Evolutionary conservation across 2,888 invertebrate species (phyloP), one percentile per base, ranked within the genome.

Genomic region (Tetropium fuscum): DNA sequence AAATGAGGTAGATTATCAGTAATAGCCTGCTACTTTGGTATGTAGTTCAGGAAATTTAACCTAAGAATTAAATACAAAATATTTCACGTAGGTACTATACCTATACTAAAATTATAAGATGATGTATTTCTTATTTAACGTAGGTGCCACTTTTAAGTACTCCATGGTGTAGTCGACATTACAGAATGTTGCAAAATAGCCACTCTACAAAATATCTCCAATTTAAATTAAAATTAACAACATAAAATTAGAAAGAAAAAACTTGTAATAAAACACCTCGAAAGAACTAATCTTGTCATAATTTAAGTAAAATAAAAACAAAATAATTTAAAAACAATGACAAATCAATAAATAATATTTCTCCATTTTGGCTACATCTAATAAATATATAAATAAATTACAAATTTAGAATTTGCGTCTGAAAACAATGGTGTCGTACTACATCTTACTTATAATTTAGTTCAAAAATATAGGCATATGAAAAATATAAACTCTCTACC

Each of bases 261-360:
- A 73, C 76, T 71, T 73, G 72, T 60, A 57, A 69, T 63, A 63
- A 63, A 66, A 64, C 41, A 59, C 63, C 59, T 64, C 70, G 69
- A 71, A 71, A 73, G 70, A 68, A 75, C 70, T 71, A 76, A 77
- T 76, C 61, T 72, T 78, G 75, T 78, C 74, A 77, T 79, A 78
- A 75, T 77, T 74, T 71, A 57, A 68, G 69, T 65, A 71, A 69
- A 76, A 72, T 71, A 68, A 65, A 34, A 69, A 64, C 66, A 64
- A 72, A 74, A 73, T 70, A 71, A 69, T 69, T 60, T 54, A 56
- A 59, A 74, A 73, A 75, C 70, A 73, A 74, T 69, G 63, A 64
- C 65, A 70, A 73, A 67, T 60, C 60, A 70, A 75, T 72, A 75
- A 72, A 74, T 72, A 71, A 67, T 64, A 60, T 64, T 64, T 64